Evolutionary conservation across 2,113 vertebrate species (phyloP).

Genomic region (Pygoscelis adeliae): DNA sequence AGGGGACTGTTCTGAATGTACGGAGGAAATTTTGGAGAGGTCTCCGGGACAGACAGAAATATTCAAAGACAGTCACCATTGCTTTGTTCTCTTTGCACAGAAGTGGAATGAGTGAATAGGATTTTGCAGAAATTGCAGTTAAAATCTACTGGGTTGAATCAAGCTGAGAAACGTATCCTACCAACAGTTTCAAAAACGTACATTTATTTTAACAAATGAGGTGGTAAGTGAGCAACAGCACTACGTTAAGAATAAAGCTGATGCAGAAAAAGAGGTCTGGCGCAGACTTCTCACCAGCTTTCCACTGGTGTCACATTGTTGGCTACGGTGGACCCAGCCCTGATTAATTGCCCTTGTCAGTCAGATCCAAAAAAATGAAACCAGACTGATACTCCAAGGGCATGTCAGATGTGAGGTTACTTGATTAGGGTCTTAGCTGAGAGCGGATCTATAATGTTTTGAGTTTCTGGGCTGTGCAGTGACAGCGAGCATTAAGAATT

Average conservation of each 20-base stretch:
- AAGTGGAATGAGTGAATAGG: neutral
- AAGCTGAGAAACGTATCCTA: neutral
- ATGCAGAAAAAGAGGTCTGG: neutral
- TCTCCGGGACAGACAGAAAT: neutral
- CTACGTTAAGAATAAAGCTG: neutral
- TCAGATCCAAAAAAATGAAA: slow-evolving; percentile 46
- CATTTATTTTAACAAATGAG: neutral
- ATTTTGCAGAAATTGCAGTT: neutral
- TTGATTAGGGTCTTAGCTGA: slow-evolving; percentile 2
- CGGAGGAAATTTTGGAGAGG: neutral
- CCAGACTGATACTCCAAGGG: neutral
- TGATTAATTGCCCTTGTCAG: slow-evolving; percentile 50
- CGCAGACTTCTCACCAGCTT: neutral
- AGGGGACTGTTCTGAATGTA: neutral
- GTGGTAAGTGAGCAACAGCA: neutral
- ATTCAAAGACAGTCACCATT: neutral
- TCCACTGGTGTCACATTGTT: neutral
- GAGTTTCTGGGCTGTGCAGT: neutral
- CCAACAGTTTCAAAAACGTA: neutral
- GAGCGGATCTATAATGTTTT: neutral
- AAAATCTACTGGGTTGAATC: neutral
- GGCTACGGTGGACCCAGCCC: neutral
- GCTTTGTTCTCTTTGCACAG: neutral
- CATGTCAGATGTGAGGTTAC: neutral
- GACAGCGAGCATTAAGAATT: neutral